phyloP scores from a whole-genome alignment of 2,113 vertebrate genomes.

The Lophotis ruficrista region DNA sequence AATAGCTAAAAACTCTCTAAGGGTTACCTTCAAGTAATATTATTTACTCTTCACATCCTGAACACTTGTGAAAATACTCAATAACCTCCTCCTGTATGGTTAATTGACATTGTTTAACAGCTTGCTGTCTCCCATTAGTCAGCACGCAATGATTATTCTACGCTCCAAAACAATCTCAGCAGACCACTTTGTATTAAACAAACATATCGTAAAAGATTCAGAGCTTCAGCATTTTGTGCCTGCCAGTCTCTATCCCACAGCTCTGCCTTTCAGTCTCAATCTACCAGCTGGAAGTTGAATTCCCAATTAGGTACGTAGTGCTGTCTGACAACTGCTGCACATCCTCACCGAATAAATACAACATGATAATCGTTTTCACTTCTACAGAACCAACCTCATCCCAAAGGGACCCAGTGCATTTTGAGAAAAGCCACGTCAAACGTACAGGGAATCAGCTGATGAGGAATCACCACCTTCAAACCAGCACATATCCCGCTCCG shows the following conservation, averaged over 20 bases:
- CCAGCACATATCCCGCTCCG: background rate
- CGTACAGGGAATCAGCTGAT: background rate
- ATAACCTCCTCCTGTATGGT: slow-evolving; percentile 12
- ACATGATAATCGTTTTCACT: background rate
- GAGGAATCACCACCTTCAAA: background rate
- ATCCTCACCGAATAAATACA: background rate
- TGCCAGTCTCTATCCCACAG: background rate
- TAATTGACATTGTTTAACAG: slow-evolving; percentile 59
- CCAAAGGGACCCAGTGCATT: background rate
- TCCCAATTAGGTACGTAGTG: background rate
- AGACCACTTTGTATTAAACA: slow-evolving; percentile 54
- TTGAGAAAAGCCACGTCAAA: background rate
- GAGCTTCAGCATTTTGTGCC: slow-evolving; percentile 30
- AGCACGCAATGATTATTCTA: slow-evolving; percentile 23
- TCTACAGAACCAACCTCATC: background rate
- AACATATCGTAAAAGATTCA: slow-evolving; percentile 43
- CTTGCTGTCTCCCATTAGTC: slow-evolving; percentile 55
- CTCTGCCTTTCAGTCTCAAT: slow-evolving; percentile 53
- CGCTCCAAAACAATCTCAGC: slow-evolving; percentile 49
- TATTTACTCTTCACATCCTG: background rate
- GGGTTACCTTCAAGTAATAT: background rate
- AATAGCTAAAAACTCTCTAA: background rate
- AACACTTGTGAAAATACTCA: background rate
- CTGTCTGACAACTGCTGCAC: slow-evolving; percentile 24
- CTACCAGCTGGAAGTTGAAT: slow-evolving; percentile 51